Evolutionary conservation across 1,140 invertebrate species (phyloP).

Genomic region (Saccostrea echinata): DNA sequence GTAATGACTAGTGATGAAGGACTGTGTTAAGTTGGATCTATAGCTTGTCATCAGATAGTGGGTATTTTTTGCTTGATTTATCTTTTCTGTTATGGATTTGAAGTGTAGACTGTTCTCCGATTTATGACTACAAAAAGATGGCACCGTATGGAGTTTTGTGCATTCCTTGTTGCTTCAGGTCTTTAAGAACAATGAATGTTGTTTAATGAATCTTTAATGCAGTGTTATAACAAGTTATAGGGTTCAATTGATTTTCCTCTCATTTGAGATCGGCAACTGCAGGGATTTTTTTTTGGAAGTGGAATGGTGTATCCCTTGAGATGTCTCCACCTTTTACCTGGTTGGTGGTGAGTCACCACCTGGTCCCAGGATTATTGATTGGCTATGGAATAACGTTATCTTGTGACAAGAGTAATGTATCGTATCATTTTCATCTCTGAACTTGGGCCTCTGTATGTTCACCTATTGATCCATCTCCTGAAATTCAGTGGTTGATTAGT

Average conservation of each 20-base stretch:
- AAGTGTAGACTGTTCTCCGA: not conserved
- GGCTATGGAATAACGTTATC: not conserved
- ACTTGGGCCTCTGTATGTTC: conserved; percentile 1
- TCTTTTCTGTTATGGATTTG: not conserved
- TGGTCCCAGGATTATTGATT: conserved; percentile 5
- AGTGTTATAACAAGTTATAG: not conserved
- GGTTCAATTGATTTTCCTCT: not conserved
- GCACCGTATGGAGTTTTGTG: not conserved
- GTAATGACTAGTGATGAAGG: not conserved
- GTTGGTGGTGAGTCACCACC: conserved; percentile 15
- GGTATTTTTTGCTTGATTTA: not conserved
- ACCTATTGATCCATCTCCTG: not conserved
- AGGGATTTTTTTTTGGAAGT: not conserved
- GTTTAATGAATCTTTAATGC: conserved; percentile 25
- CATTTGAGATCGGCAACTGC: not conserved
- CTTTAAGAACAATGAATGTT: not conserved
- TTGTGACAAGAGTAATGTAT: not conserved
- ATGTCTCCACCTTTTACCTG: conserved; percentile 6
- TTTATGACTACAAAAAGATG: not conserved
- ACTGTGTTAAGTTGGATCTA: not conserved
- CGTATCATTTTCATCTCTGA: not conserved
- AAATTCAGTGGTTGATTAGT: not conserved
- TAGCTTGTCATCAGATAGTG: not conserved
- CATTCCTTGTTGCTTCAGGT: not conserved
- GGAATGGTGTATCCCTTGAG: not conserved